Evolutionary conservation across 2,888 invertebrate species (phyloP).

Genomic region (Eilema griseolum): DNA sequence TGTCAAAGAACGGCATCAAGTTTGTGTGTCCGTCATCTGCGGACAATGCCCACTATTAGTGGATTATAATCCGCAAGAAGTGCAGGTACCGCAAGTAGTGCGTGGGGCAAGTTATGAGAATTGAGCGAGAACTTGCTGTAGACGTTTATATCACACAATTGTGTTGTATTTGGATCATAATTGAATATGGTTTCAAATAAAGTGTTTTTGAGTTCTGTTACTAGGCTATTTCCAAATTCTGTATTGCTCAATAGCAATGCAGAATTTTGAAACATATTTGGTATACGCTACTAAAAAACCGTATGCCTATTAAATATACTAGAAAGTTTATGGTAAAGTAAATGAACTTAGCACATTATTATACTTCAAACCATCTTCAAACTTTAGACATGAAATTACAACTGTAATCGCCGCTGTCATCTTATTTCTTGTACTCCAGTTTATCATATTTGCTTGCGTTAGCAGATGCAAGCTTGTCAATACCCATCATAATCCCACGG

Average conservation of each 20-base stretch:
- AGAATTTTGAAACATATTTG: not conserved
- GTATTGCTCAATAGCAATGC: no score
- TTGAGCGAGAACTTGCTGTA: not conserved
- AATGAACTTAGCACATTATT: no score
- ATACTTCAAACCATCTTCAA: no score
- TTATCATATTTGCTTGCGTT: slow-evolving; percentile 62
- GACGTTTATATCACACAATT: not conserved
- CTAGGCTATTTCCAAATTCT: not conserved
- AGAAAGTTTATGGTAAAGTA: no score
- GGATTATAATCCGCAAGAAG: slow-evolving; percentile 83
- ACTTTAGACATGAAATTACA: no score
- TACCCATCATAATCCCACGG: slow-evolving; percentile 55
- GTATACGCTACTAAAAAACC: no score
- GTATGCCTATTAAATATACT: no score
- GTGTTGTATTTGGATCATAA: not conserved
- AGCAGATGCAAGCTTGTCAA: slow-evolving; percentile 76
- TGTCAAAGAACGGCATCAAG: slow-evolving; percentile 66
- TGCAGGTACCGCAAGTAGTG: slow-evolving; percentile 78
- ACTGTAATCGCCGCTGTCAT: slow-evolving; percentile 8
- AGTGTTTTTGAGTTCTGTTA: not conserved
- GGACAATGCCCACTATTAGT: slow-evolving; percentile 86
- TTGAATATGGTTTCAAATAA: no score
- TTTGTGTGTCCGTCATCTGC: slow-evolving; percentile 73
- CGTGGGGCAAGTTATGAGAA: slow-evolving; percentile 48
- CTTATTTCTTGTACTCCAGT: slow-evolving; percentile 39